Conservation (phyloP, 92 coral and sea anemone species). For the Galaxea fascicularis region DNA sequence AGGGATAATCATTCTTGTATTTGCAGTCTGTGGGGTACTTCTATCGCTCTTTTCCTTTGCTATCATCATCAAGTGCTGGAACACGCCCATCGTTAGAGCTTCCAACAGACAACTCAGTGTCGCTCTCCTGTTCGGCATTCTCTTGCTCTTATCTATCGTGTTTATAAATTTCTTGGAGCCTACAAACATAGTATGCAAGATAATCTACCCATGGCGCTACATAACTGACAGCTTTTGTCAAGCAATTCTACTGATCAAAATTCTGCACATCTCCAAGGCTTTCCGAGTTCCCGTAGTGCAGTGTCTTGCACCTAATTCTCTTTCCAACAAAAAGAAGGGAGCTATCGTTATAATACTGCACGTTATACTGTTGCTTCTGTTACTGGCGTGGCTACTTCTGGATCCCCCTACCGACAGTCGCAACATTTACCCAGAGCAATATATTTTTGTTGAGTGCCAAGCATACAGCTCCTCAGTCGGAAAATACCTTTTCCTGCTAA, state of each 20-base stretch:
- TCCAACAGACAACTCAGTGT: slow-evolving; percentile 40
- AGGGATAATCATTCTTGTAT: not conserved
- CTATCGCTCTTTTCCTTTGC: not conserved
- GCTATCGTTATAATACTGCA: not conserved
- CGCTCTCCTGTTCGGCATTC: slow-evolving; percentile 4
- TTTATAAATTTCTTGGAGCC: slow-evolving; percentile 17
- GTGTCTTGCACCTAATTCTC: not conserved
- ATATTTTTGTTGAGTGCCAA: slow-evolving; percentile 50
- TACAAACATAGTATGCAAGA: slow-evolving; percentile 30
- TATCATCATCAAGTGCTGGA: not conserved
- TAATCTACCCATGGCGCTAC: slow-evolving; percentile 30
- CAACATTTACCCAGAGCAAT: slow-evolving; percentile 36
- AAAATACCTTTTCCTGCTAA: slow-evolving; percentile 40
- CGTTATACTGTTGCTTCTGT: not conserved
- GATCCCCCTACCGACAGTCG: slow-evolving; percentile 52
- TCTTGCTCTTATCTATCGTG: not conserved
- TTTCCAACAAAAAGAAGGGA: not conserved
- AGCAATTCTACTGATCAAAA: slow-evolving; percentile 40
- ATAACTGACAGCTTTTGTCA: slow-evolving; percentile 22
- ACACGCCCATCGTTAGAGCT: slow-evolving; percentile 43
- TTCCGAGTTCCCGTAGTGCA: not conserved
- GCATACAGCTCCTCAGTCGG: slow-evolving; percentile 42
- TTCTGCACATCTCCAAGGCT: slow-evolving; percentile 33
- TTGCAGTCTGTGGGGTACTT: not conserved
- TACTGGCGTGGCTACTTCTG: slow-evolving; percentile 55